Base-by-base conservation (phyloP, 2,888 invertebrate genomes). In the Stictocephala bisonia region DNA sequence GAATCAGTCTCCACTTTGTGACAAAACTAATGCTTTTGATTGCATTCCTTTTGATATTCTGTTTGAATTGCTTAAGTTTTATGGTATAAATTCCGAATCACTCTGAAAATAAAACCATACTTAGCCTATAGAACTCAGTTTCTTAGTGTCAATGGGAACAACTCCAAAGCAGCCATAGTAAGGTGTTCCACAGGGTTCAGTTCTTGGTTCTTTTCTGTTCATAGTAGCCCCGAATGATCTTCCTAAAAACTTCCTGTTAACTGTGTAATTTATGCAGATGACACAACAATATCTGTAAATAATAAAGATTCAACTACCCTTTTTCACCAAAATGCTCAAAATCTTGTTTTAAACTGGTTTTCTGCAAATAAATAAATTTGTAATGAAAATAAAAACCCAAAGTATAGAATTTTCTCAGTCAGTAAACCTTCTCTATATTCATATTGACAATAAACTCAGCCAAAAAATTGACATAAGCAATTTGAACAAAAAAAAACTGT, bases 181-280 rank as follows among this genome's bases (percentile, higher is more conserved):
- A 29, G 56, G 56, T 1, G 56, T 56, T 56, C 29, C 56, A 2
- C 56, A 56, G 56, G 56, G 56, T 20, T 56, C 56, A 56, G 56
- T 56, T 31, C 56, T 56, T 13, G 56, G 56, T 15, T 31, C 56
- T 27, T 29, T 29, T 29, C 56, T 15, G 1, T 29, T 56, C n/a
- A 56, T 29, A 13, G 15, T 56, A 1, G 18, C 29, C 11, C 15
- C 31, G 1, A 56, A 56, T 29, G 56, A 56, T 56, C 56, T 27
- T 1, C 56, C 26, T 24, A 15, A 20, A 3, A 56, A n/a, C 31
- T 2, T 56, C 56, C 56, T 29, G 27, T 27, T 4, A 20, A 56
- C 1, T 56, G n/a, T 27, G 27, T 29, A 13, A 27, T 56, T 4
- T 56, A 56, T 29, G 56, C 56, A 2, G 56, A 56, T n/a, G 56